Conservation (phyloP, 2,113 vertebrate species). For the Alligator mississippiensis region DNA sequence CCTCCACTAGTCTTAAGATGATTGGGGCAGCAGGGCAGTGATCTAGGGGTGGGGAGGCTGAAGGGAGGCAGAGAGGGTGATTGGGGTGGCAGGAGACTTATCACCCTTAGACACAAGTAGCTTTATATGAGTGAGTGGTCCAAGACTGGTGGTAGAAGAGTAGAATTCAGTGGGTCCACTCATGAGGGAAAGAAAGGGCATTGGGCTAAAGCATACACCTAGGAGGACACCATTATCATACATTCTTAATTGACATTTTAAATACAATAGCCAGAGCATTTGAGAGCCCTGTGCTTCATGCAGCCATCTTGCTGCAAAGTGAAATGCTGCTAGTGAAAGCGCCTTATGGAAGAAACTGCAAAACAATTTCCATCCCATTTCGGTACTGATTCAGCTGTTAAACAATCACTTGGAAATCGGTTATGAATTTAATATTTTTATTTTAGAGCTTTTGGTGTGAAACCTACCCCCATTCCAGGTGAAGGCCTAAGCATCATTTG, state of each 20-base stretch:
- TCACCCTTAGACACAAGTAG: slow-evolving; percentile 47
- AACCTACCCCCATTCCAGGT: background rate
- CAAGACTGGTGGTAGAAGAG: background rate
- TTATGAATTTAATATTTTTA: background rate
- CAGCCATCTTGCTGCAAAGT: background rate
- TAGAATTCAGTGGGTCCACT: slow-evolving; percentile 5
- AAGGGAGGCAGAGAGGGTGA: too few relatives aligned
- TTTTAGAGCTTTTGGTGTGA: background rate
- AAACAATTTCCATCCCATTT: background rate
- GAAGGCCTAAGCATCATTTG: background rate
- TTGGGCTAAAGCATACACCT: background rate
- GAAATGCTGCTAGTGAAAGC: background rate
- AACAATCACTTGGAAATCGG: too few relatives aligned
- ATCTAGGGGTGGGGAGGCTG: too few relatives aligned
- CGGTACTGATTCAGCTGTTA: background rate
- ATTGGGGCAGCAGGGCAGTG: too few relatives aligned
- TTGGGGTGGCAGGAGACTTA: too few relatives aligned
- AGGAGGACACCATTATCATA: background rate
- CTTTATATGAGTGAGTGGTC: slow-evolving; percentile 28
- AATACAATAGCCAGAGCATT: background rate
- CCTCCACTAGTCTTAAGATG: too few relatives aligned
- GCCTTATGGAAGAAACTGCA: background rate
- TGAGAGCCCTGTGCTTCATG: background rate
- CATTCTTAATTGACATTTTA: background rate
- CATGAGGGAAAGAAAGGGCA: background rate